Evolutionary conservation across 1,140 invertebrate genomes (phyloP).

Genomic region (Alviniconcha marisindica): DNA sequence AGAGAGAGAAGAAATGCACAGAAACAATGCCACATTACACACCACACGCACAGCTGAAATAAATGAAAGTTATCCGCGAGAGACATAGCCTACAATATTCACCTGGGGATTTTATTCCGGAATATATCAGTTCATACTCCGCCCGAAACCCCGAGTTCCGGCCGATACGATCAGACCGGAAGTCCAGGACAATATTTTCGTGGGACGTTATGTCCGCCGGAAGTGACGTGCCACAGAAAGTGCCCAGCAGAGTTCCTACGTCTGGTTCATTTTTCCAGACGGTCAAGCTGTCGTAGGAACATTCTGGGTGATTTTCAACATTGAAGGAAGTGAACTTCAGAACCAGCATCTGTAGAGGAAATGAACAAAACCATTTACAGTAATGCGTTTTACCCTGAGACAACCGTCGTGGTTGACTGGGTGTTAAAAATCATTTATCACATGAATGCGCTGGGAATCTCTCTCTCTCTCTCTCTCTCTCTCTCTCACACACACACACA

Average conservation of each 20-base stretch:
- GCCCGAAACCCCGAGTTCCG: slow-evolving; percentile 22
- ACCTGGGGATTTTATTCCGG: neutral
- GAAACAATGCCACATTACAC: too few species aligned
- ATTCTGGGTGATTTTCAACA: slow-evolving; percentile 14
- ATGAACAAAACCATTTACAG: neutral
- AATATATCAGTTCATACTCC: neutral
- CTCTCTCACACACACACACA: too few species aligned
- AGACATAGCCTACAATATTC: too few species aligned
- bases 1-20: too few species aligned
- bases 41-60: too few species aligned
- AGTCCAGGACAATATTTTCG: neutral
- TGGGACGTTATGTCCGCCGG: slow-evolving; percentile 3
- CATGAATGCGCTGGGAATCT: too few species aligned
- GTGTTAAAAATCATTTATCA: neutral
- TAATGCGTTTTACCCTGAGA: neutral
- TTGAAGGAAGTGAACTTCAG: slow-evolving; percentile 32
- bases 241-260: neutral
- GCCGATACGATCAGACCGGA: slow-evolving; percentile 33
- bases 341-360: slow-evolving; percentile 28
- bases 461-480: neutral
- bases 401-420: neutral
- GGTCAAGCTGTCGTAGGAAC: slow-evolving; percentile 34
- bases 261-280: neutral
- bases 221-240: slow-evolving; percentile 24
- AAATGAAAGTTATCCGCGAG: too few species aligned